Evolutionary conservation across 2,888 invertebrate species (phyloP), one percentile per base, ranked within the genome.

Genomic region (Parnassius glacialis): DNA sequence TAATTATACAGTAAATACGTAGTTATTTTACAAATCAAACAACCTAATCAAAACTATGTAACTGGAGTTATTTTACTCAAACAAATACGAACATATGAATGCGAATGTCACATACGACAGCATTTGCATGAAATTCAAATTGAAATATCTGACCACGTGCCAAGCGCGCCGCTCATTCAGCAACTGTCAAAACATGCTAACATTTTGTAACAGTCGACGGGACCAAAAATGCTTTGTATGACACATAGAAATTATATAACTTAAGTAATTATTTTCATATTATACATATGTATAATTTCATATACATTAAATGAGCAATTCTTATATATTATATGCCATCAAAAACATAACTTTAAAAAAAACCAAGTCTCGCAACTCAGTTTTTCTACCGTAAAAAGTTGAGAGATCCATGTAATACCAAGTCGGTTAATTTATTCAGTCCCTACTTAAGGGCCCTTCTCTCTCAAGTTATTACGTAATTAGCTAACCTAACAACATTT

Each of bases 161-260:
- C 47, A 16, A 41, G 42, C 45, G 45, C 16, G 16, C 47, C 45
- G 41, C 43, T 55, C 60, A 56, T 55, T 61, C n/a, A 55, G 34
- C 25, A 61, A 41, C 44, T 61, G 61, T 55, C 61, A 50, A 61
- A 61, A 56, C 51, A 56, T 61, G 34, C 13, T 11, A 61, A 56
- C 45, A 56, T 12, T 34, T 34, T 34, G 55, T 56, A 50, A 11
- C 11, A 10, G 41, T 55, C 43, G 11, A 13, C 9, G 34, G 45
- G 34, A 25, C 13, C n/a, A 47, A 41, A 47, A 41, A 13, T 7
- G n/a, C 13, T n/a, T 43, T 43, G 43, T 43, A 3, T 3, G 9
- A 7, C 10, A 43, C 2, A 43, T 43, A 43, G 43, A 43, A 43
- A 11, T 43, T 10, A 43, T 43, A 43, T 34, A 34, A 5, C 7